phyloP scores from a whole-genome alignment of 2,888 invertebrate species.

The Eupithecia inturbata region DNA sequence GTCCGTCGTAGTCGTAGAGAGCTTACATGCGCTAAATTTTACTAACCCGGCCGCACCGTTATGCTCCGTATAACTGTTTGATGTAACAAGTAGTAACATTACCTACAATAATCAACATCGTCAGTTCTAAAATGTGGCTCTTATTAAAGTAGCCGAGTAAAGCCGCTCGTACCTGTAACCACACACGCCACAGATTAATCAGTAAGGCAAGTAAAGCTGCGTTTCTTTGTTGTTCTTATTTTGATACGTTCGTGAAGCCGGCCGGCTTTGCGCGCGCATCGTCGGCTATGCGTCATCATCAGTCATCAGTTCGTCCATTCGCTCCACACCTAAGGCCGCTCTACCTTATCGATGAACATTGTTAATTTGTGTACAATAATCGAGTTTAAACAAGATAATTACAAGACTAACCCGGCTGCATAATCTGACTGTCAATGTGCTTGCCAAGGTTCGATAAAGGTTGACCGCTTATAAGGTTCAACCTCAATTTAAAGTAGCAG shows the following conservation, averaged over 20 bases:
- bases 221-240: slow-evolving; percentile 39
- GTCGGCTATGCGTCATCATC: slow-evolving; percentile 45
- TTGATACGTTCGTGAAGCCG: slow-evolving; percentile 37
- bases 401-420: slow-evolving; percentile 51
- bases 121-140: slow-evolving; percentile 43
- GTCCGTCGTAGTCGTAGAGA: slow-evolving; percentile 36
- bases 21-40: slow-evolving; percentile 55
- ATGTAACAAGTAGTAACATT: slow-evolving; percentile 59
- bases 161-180: slow-evolving; percentile 13
- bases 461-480: slow-evolving; percentile 27
- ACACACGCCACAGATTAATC: slow-evolving; percentile 11
- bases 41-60: slow-evolving; percentile 61
- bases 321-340: slow-evolving; percentile 37
- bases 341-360: slow-evolving; percentile 51
- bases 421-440: slow-evolving; percentile 56
- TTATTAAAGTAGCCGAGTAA: slow-evolving; percentile 40
- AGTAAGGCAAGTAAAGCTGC: neutral
- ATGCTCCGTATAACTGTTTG: slow-evolving; percentile 49
- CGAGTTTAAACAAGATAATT: slow-evolving; percentile 54
- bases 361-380: slow-evolving; percentile 44
- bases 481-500: slow-evolving; percentile 4
- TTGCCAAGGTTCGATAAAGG: slow-evolving; percentile 53
- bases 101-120: slow-evolving; percentile 56
- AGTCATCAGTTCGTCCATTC: slow-evolving; percentile 37
- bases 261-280: slow-evolving; percentile 43